Percentiles rank a stretch among this genome's conserved stretches.
Evolutionary conservation across 2,797 vertebrate genomes (phyloP).

Genomic region (Emydoidea blandingii): DNA sequence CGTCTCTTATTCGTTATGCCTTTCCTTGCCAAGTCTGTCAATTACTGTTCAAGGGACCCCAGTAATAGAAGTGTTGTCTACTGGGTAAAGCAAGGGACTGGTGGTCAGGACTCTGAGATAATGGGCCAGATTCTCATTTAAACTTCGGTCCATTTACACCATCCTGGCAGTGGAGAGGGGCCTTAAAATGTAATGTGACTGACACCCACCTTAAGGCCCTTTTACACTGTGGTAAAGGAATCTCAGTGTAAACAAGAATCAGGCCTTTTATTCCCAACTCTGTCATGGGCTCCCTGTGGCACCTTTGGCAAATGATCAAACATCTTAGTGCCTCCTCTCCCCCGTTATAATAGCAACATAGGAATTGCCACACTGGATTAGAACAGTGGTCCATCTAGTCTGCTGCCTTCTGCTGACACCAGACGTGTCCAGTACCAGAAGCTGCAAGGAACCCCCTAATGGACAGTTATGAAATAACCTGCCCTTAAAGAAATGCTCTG

Average conservation of each 20-base stretch:
- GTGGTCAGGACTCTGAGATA: background rate
- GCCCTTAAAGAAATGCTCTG: slow-evolving; percentile 3
- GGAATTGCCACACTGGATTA: background rate
- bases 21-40: background rate
- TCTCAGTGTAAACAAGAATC: background rate
- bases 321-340: background rate
- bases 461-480: slow-evolving; percentile 36
- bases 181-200: background rate
- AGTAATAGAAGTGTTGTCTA: background rate
- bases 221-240: background rate
- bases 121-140: background rate
- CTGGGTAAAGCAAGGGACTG: background rate
- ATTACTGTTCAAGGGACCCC: background rate
- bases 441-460: slow-evolving; percentile 17
- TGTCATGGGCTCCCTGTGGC: background rate
- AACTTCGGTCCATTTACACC: background rate
- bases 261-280: background rate
- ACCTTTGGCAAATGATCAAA: slow-evolving; percentile 16
- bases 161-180: background rate
- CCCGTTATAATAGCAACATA: background rate
- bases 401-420: background rate
- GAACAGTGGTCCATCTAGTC: background rate
- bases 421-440: slow-evolving; percentile 12
- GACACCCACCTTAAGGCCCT: background rate
- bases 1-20: background rate